These are phyloP conservation scores for Leptopilina drosophilae DNA, from an alignment of 2,888 invertebrate genomes.

Conservation along the genomic window DNA sequence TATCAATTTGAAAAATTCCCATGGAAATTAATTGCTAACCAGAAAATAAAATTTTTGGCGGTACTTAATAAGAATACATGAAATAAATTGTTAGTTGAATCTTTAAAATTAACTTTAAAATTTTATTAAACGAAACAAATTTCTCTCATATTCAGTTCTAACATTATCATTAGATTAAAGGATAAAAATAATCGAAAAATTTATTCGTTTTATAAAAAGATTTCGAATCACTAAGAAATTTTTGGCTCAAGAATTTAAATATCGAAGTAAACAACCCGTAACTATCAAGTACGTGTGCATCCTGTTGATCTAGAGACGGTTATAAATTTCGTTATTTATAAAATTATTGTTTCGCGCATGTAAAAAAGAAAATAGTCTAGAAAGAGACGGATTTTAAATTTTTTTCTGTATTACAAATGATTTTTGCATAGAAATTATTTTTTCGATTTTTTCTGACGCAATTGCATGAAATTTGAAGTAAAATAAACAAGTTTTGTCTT, in stretches of 20 bases:
- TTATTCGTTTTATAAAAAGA: background rate
- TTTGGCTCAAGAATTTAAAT: constrained; percentile 7
- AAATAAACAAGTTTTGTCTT: no score
- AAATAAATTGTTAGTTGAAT: no score
- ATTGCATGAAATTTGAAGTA: no score
- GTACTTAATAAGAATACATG: no score
- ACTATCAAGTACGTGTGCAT: constrained; percentile 12
- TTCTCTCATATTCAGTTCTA: no score
- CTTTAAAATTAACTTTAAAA: no score
- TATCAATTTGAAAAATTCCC: no score
- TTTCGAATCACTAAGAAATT: constrained; percentile 6
- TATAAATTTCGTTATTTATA: constrained; percentile 15
- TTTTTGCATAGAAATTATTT: background rate
- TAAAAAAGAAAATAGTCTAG: background rate
- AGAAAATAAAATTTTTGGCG: no score
- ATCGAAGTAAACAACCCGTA: constrained; percentile 13
- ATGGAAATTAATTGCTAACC: no score
- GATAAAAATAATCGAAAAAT: background rate
- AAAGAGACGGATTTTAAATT: background rate
- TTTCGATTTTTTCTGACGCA: no score
- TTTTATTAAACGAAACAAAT: no score
- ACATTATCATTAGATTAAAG: no score
- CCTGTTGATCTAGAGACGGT: constrained; percentile 6
- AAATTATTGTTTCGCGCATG: background rate
- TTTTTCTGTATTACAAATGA: background rate